Evolutionary conservation across 2,797 vertebrate species (phyloP).

Genomic region (Ctenopoma kingsleyae): DNA sequence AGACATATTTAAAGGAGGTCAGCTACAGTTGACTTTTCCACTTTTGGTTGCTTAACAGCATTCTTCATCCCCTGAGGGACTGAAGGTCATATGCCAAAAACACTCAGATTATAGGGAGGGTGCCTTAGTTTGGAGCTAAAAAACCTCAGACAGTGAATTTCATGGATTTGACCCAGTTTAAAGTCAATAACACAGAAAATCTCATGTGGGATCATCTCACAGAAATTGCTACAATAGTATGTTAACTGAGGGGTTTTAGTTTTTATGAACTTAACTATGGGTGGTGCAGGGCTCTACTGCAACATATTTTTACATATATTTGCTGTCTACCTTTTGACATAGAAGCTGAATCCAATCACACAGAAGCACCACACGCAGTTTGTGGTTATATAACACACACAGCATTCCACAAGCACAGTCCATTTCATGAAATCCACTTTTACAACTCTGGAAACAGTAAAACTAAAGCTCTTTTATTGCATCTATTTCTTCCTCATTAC

Average conservation of each 20-base stretch:
- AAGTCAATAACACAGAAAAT: conserved; percentile 46
- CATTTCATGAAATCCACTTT: conserved; percentile 67
- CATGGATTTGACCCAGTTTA: conserved; percentile 38
- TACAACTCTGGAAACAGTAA: conserved; percentile 65
- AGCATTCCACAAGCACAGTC: conserved; percentile 32
- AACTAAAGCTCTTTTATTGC: conserved; percentile 62
- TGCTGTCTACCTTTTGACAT: background rate
- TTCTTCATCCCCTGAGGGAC: conserved; percentile 22
- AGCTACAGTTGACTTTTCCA: conserved; percentile 50
- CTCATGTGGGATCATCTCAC: conserved; percentile 9
- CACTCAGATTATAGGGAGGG: conserved; percentile 51
- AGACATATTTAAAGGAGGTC: conserved; percentile 37
- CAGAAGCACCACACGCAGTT: background rate
- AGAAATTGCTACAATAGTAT: conserved; percentile 16
- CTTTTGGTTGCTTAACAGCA: conserved; percentile 30
- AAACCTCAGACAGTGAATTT: conserved; percentile 42
- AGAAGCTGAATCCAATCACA: background rate
- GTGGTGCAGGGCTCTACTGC: background rate
- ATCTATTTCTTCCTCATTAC: conserved; percentile 59
- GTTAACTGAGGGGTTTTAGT: conserved; percentile 22
- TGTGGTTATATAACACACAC: conserved; percentile 18
- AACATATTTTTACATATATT: conserved; percentile 3
- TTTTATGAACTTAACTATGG: conserved; percentile 6
- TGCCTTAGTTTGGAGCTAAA: conserved; percentile 39
- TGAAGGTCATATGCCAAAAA: conserved; percentile 24